These are phyloP conservation scores for Cotesia chilonis DNA, from an alignment of 1,140 invertebrate species.

Conservation along the genomic window DNA sequence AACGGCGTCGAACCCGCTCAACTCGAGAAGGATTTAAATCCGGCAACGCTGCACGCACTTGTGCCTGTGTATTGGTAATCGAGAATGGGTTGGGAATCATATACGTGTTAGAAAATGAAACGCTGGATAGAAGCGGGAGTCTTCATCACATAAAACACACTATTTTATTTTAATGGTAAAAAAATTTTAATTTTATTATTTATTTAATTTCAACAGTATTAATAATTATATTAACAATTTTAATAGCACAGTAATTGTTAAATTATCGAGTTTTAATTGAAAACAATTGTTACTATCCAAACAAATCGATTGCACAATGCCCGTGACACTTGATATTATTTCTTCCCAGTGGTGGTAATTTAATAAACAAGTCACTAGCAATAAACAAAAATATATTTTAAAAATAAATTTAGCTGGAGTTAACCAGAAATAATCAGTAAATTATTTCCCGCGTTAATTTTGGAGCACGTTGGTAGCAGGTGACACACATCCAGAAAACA, in stretches of 20 bases:
- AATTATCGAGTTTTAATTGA: no score
- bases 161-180: slow-evolving; percentile 3
- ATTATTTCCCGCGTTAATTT: neutral
- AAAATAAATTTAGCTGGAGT: no score
- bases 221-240: no score
- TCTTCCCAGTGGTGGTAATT: no score
- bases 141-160: neutral
- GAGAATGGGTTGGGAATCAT: slow-evolving; percentile 15
- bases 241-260: no score
- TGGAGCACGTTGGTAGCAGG: no score
- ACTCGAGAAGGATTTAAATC: slow-evolving; percentile 26
- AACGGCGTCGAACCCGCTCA: slow-evolving; percentile 4
- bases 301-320: slow-evolving; percentile 16
- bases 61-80: slow-evolving; percentile 38
- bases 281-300: slow-evolving; percentile 1
- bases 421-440: neutral
- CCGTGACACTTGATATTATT: neutral
- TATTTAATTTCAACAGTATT: no score
- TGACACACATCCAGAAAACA: neutral
- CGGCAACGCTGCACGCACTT: slow-evolving; percentile 54
- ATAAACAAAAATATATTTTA: no score
- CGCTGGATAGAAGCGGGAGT: slow-evolving; percentile 32
- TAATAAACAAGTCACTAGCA: no score
- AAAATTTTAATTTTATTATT: neutral
- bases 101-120: slow-evolving; percentile 34